phyloP scores from a whole-genome alignment of 2,113 vertebrate species.

The Halichoerus grypus region DNA sequence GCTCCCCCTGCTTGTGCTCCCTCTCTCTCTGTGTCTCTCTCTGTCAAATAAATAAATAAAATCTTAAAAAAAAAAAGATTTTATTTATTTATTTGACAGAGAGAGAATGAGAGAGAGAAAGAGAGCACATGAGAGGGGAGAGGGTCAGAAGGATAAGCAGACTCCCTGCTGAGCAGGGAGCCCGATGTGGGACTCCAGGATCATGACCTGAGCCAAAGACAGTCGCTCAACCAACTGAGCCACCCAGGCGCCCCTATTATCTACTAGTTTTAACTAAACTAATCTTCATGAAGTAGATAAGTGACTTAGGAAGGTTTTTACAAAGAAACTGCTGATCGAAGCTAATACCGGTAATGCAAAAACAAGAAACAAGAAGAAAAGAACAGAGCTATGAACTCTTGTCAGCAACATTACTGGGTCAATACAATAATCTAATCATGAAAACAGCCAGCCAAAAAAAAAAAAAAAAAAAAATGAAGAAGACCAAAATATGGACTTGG shows the following conservation, averaged over 20 bases:
- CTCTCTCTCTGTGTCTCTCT: too few species aligned
- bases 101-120: too few species aligned
- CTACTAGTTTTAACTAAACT: slow-evolving; percentile 8
- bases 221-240: too few species aligned
- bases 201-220: too few species aligned
- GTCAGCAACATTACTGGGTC: not conserved
- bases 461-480: not conserved
- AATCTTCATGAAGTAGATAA: not conserved
- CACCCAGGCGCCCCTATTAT: not conserved
- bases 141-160: too few species aligned
- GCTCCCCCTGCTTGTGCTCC: too few species aligned
- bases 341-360: not conserved
- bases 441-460: not conserved
- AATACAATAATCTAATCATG: not conserved
- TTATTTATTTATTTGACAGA: too few species aligned
- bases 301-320: slow-evolving; percentile 43
- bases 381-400: not conserved
- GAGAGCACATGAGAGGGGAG: too few species aligned
- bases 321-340: slow-evolving; percentile 27
- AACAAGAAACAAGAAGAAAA: not conserved
- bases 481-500: not conserved
- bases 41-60: too few species aligned
- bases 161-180: too few species aligned
- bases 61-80: too few species aligned
- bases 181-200: too few species aligned